Conservation (phyloP, 2,888 invertebrate species). For the Eutolmus rufibarbis region DNA sequence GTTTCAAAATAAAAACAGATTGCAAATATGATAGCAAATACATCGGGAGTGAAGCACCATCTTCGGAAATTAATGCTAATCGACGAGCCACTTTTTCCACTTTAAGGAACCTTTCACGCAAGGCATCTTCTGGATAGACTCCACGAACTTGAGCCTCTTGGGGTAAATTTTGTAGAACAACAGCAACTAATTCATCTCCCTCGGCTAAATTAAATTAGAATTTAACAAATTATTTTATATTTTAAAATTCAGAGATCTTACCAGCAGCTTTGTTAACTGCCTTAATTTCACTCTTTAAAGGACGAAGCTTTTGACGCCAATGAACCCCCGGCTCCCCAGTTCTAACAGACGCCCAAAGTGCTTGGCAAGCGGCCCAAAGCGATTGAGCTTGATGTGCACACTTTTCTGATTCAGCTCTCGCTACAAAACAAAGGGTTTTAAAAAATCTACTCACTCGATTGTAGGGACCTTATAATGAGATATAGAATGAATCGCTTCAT, state of each 20-base stretch:
- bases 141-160: slow-evolving; percentile 78
- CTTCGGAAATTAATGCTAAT: slow-evolving; percentile 86
- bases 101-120: slow-evolving; percentile 84
- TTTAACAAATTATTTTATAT: not conserved
- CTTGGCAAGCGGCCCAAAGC: slow-evolving; percentile 93
- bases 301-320: slow-evolving; percentile 68
- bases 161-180: slow-evolving; percentile 81
- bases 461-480: not conserved
- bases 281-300: slow-evolving; percentile 73
- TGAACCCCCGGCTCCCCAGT: slow-evolving; percentile 67
- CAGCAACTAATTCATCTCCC: slow-evolving; percentile 80
- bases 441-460: not conserved
- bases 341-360: slow-evolving; percentile 79
- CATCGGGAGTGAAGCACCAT: slow-evolving; percentile 83
- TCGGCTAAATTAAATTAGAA: slow-evolving; percentile 63
- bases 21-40: slow-evolving; percentile 90
- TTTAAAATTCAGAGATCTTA: slow-evolving; percentile 57
- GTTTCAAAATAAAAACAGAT: slow-evolving; percentile 79
- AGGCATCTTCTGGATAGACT: slow-evolving; percentile 85
- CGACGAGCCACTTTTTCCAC: slow-evolving; percentile 81
- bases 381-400: slow-evolving; percentile 83
- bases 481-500: not conserved
- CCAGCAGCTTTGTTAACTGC: slow-evolving; percentile 80
- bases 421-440: slow-evolving; percentile 59
- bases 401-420: slow-evolving; percentile 75